Conservation (phyloP, 2,797 vertebrate genomes). For the Avahi laniger region DNA sequence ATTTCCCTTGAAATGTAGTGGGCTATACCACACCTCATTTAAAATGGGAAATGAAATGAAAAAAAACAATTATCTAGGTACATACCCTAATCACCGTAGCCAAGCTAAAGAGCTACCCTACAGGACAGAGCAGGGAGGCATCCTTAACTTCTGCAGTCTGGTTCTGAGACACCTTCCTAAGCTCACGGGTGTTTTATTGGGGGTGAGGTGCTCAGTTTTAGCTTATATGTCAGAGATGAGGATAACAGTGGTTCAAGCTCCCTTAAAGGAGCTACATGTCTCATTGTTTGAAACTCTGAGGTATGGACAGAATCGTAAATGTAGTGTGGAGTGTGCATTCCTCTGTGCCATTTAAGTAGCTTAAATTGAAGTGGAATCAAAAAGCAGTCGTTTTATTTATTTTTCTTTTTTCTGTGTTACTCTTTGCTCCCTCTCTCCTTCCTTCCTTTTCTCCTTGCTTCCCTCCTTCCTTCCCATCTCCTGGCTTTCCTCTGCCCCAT, state of each 20-base stretch:
- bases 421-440: not conserved
- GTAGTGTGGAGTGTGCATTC: accelerated
- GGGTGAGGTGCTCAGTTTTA: not conserved
- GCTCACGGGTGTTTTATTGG: not conserved
- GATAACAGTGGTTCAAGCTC: not conserved
- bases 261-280: not conserved
- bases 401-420: not conserved
- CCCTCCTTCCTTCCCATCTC: not conserved
- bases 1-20: not conserved
- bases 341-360: too few species aligned
- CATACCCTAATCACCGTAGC: accelerated
- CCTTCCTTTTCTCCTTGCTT: not conserved
- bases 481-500: not conserved
- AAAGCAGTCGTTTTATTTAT: too few species aligned
- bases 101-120: not conserved
- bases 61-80: too few species aligned
- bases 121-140: not conserved
- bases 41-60: not conserved
- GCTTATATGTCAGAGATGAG: not conserved
- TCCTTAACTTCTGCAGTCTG: not conserved
- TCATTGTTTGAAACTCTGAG: not conserved
- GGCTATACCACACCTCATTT: not conserved
- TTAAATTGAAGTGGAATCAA: not conserved
- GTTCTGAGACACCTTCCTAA: not conserved
- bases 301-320: not conserved